Conservation (phyloP, 2,797 vertebrate species). For the Tolypeutes matacus region DNA sequence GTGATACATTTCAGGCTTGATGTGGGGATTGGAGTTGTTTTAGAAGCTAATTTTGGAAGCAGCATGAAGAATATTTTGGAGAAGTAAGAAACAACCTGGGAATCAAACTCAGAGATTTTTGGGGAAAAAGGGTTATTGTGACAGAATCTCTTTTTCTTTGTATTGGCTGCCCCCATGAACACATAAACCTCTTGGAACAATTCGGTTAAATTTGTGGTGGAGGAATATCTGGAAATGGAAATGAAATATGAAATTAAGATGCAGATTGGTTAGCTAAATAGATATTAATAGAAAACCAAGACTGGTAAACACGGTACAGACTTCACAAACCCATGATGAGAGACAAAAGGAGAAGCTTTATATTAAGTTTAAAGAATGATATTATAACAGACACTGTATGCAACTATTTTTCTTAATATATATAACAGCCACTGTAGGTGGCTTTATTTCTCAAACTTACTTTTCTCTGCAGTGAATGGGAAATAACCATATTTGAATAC, state of each 20-base stretch:
- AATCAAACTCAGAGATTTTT: background rate
- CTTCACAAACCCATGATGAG: background rate
- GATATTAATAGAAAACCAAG: background rate
- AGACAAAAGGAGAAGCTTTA: slow-evolving; percentile 27
- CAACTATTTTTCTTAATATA: background rate
- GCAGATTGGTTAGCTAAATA: background rate
- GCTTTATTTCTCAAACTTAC: slow-evolving; percentile 35
- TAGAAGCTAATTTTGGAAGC: background rate
- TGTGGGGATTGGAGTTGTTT: background rate
- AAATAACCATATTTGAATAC: background rate
- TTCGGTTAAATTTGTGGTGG: background rate
- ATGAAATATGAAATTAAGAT: background rate
- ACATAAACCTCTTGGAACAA: background rate
- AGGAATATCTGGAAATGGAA: slow-evolving; percentile 19
- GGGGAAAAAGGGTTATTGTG: background rate
- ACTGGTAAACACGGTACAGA: background rate
- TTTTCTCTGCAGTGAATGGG: background rate
- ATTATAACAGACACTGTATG: slow-evolving; percentile 1
- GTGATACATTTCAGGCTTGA: background rate
- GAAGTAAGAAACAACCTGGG: background rate
- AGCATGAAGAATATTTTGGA: background rate
- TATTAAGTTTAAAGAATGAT: slow-evolving; percentile 4
- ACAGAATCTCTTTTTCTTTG: background rate
- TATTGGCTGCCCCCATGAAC: background rate
- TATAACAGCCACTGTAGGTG: background rate